Base-by-base conservation (phyloP, 2,888 invertebrate species). In the Ferdinandea cuprea region DNA sequence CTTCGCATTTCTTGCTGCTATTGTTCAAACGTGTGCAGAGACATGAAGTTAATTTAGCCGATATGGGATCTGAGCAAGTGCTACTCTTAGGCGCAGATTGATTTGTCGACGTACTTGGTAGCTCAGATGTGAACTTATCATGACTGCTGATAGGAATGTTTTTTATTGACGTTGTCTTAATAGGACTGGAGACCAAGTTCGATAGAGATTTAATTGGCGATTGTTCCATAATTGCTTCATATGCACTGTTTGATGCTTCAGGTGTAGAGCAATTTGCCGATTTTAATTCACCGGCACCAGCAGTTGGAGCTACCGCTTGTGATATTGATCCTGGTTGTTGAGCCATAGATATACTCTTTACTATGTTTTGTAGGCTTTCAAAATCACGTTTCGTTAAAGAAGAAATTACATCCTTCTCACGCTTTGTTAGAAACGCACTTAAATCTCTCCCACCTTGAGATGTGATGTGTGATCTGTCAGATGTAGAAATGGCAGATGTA, bases 201-300 rank as follows among this genome's bases (percentile, higher is more conserved):
- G 94, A 94, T 79, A 94, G 89, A 69, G 93, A 94, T 88, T 93
- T 93, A 25, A 93, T 93, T 58, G 93, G 93, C 58, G 93, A 93
- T 87, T 92, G 93, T 85, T 91, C 90, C 68, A 90, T 76, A 13
- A 88, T 52, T 11, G 85, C 80, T 7, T 40, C 40, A 32, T 78
- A 83, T 25, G 83, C 68, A 19, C 19, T 44, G 32, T 66, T 73
- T 44, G 83, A 63, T 56, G 81, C 30, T 0, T 56, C 59, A 17
- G 81, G 77, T 8, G 59, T 15, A 63, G 78, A 78, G 19, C 78
- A 78, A 35, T 72, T 78, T 5, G 58, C 15, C 9, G 68, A 19
- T 63, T 83, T 73, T 15, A 65, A 25, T 4, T 72, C 61, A n/a
- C 37, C 52, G 6, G 40, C 28, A 3, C 56, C 52, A n/a, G 50